Conservation (phyloP, 2,888 invertebrate genomes). For the Ecdyonurus torrentis region DNA sequence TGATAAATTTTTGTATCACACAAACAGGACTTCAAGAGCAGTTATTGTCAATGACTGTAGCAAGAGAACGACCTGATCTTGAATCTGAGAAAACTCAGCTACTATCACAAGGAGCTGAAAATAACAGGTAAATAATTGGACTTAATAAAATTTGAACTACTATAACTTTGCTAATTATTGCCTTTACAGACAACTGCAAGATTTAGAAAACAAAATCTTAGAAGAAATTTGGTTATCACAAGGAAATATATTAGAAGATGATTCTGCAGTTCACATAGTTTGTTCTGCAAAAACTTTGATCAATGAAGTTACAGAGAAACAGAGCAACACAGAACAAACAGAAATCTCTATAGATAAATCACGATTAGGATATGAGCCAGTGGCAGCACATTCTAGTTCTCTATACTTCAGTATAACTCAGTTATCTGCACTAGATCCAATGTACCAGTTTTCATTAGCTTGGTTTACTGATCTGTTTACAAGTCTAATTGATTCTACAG, state of each 20-base stretch:
- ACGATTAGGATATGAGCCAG: constrained; percentile 72
- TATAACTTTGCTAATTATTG: no score
- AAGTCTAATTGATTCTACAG: constrained; percentile 70
- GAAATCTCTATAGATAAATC: constrained; percentile 78
- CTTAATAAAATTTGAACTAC: not conserved
- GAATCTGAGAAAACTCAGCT: constrained; percentile 79
- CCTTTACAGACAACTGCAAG: constrained; percentile 46
- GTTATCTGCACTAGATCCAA: constrained; percentile 82
- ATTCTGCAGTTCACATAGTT: constrained; percentile 72
- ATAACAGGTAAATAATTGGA: constrained; percentile 34
- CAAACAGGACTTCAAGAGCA: constrained; percentile 78
- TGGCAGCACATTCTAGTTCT: constrained; percentile 76
- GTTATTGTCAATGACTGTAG: constrained; percentile 75
- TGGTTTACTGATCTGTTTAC: constrained; percentile 83
- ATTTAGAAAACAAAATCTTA: constrained; percentile 82
- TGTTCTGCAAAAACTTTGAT: constrained; percentile 80
- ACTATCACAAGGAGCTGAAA: constrained; percentile 75
- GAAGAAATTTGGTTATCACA: constrained; percentile 53
- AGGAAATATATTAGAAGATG: constrained; percentile 77
- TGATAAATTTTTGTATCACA: constrained; percentile 88
- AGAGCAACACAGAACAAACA: constrained; percentile 73
- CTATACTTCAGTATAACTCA: constrained; percentile 70
- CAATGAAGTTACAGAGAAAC: constrained; percentile 83
- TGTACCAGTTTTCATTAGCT: constrained; percentile 90
- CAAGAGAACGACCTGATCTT: constrained; percentile 78